Evolutionary conservation across 2,888 invertebrate genomes (phyloP), one percentile per base, ranked within the genome.

Genomic region (Drosophila nigritarsus): DNA sequence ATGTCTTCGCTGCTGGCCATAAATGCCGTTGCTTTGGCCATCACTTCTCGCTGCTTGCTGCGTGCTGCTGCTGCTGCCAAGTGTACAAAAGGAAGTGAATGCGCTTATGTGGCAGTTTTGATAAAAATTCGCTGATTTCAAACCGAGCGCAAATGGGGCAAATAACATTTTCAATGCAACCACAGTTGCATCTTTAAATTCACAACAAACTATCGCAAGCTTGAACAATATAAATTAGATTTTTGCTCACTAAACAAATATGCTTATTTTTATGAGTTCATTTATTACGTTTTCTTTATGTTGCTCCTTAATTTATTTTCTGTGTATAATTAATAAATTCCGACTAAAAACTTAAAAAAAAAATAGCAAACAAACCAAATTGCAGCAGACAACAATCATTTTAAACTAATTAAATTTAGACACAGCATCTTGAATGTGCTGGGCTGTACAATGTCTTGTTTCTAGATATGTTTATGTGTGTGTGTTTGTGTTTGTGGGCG

Each of bases 361-460:
- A 56, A 80, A 80, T 71, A 56, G 55, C 71, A 80, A 68, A 76
- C 70, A 68, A 58, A 24, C 34, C 34, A 63, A 64, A 78, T 65
- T 34, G 34, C 60, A 53, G 24, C 45, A 50, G 34, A 53, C 36
- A 38, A 18, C 51, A 58, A 64, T 76, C 60, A 73, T 74, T 75
- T 80, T 71, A 75, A 86, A 80, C 74, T 86, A 80, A 84, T 88
- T 84, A 78, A 86, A 88, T 83, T 86, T 75, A 74, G 80, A 80
- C 71, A 70, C 30, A 49, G 56, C 54, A 56, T 58, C 67, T 72
- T 65, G 72, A 38, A 73, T 65, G 49, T 48, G 50, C 29, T 45
- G 32, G 30, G 20, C 74, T 75, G 64, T 58, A 34, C 8, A 61
- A 62, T 60, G 48, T 73, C 78, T 63, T 3, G 29, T 38, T 61